phyloP scores from a whole-genome alignment of 2,797 vertebrate genomes.

The Gallinago nigripennis region DNA sequence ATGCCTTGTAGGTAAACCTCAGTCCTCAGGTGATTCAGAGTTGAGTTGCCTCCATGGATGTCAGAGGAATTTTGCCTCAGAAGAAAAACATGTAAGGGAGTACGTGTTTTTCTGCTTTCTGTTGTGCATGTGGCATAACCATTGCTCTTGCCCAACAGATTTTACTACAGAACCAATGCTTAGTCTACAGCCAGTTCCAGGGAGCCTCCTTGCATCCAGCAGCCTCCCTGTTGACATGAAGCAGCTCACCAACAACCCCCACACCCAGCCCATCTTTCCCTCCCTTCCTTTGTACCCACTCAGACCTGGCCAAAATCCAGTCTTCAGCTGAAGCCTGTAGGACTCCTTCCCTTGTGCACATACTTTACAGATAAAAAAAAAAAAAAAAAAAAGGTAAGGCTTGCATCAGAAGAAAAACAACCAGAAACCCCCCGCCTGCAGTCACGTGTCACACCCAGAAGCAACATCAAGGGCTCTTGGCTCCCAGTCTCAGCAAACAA shows the following conservation, averaged over 20 bases:
- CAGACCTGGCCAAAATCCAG: slow-evolving; percentile 8
- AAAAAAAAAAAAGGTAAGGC: background rate
- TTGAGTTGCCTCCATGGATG: background rate
- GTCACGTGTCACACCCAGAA: slow-evolving; percentile 9
- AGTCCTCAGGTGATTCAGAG: slow-evolving; percentile 1
- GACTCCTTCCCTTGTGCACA: background rate
- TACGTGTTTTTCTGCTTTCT: background rate
- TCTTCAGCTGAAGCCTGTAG: background rate
- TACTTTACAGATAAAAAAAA: background rate
- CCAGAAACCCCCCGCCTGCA: slow-evolving; percentile 11
- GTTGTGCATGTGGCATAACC: background rate
- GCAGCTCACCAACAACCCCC: background rate
- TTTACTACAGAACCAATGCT: background rate
- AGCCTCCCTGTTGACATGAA: background rate
- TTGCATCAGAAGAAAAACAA: background rate
- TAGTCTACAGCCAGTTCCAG: background rate
- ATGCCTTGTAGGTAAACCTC: slow-evolving; percentile 41
- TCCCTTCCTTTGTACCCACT: background rate
- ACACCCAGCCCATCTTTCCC: background rate
- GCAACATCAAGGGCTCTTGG: background rate
- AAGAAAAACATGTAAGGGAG: background rate
- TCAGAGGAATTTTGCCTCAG: background rate
- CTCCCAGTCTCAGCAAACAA: background rate
- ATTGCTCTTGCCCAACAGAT: background rate
- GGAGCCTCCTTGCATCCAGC: background rate